phyloP scores from a whole-genome alignment of 2,797 vertebrate species.

The Bothrops alternatus region DNA sequence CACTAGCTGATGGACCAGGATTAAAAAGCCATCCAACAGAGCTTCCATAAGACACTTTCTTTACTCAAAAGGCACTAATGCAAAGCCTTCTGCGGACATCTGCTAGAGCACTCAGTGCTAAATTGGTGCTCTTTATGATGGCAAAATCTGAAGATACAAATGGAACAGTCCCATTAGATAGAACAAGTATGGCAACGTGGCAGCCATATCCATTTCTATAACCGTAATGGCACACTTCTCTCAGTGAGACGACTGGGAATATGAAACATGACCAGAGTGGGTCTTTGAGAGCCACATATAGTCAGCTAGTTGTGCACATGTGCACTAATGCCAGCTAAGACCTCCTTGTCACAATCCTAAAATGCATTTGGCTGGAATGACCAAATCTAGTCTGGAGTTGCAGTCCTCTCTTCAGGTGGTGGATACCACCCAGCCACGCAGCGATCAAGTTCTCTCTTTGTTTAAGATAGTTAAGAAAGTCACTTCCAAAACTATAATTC shows the following conservation, averaged over 20 bases:
- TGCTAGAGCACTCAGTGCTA: not conserved
- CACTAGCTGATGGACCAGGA: not conserved
- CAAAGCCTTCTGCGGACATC: not conserved
- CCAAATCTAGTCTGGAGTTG: not conserved
- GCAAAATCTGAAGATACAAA: not conserved
- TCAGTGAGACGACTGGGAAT: not conserved
- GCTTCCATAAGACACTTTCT: not conserved
- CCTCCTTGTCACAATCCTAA: not conserved
- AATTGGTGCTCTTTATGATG: not conserved
- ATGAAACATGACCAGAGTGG: not conserved
- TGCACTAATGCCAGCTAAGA: not conserved
- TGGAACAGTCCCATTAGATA: not conserved
- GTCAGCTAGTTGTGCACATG: not conserved
- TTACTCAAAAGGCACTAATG: not conserved
- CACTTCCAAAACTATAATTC: not conserved
- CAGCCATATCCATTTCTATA: not conserved
- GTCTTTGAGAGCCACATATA: not conserved
- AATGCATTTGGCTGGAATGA: not conserved
- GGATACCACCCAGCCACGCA: not conserved
- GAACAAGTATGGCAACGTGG: not conserved
- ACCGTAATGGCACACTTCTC: not conserved
- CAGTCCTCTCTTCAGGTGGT: not conserved
- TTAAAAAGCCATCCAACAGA: not conserved
- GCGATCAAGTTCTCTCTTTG: not conserved
- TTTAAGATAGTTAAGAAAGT: not conserved